Conservation (phyloP, 2,797 vertebrate species). For the Coregonus sp. region DNA sequence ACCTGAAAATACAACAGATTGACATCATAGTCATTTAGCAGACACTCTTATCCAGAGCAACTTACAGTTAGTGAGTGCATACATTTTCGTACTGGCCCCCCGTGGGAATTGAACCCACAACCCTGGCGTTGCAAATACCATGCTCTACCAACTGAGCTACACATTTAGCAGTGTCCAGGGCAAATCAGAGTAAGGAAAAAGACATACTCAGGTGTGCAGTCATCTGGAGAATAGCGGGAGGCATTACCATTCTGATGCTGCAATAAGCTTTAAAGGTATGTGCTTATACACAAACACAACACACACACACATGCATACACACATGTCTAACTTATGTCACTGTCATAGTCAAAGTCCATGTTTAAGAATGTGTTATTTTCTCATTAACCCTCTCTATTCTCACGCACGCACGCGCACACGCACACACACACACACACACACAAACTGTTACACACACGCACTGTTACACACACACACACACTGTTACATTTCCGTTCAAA, state of each 20-base stretch:
- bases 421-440: slow-evolving; percentile 3
- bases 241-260: background rate
- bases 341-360: background rate
- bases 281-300: slow-evolving; percentile 9
- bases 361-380: slow-evolving; percentile 2
- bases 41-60: too few relatives aligned
- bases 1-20: slow-evolving; percentile 22
- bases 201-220: slow-evolving; percentile 13
- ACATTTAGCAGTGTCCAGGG: slow-evolving; percentile 2
- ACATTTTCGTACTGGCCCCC: too few relatives aligned
- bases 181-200: slow-evolving; percentile 9
- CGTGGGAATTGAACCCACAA: too few relatives aligned
- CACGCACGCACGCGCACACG: background rate
- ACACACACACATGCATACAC: slow-evolving; percentile 12
- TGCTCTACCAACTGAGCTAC: too few relatives aligned
- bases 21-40: background rate
- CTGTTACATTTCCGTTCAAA: slow-evolving; percentile 34
- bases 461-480: background rate
- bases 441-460: too few relatives aligned
- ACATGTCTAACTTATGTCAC: background rate
- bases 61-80: too few relatives aligned
- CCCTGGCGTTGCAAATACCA: too few relatives aligned
- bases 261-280: background rate
- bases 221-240: slow-evolving; percentile 4
- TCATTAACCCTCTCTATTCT: background rate